These are phyloP conservation scores for Spialia ferax DNA, from an alignment of 2,888 invertebrate genomes.

Conservation along the genomic window DNA sequence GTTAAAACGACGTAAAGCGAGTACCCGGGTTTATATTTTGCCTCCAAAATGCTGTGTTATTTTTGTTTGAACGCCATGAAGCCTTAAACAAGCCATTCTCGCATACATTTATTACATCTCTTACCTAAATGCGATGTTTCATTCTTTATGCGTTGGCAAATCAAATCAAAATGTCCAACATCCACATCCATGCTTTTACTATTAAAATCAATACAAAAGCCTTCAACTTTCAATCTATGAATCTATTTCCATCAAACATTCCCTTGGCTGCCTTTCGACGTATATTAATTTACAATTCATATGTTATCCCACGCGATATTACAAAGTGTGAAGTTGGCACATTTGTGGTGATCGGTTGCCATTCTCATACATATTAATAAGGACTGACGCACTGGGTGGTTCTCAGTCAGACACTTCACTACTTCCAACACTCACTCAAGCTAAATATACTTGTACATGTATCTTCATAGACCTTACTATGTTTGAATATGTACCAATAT, in stretches of 20 bases:
- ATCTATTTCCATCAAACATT: not conserved
- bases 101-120: not conserved
- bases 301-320: slow-evolving; percentile 24
- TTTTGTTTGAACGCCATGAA: slow-evolving; percentile 11
- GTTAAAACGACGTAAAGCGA: slow-evolving; percentile 37
- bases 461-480: no score
- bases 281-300: slow-evolving; percentile 23
- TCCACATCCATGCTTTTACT: not conserved
- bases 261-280: not conserved
- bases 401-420: not conserved
- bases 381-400: slow-evolving; percentile 21
- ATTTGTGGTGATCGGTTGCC: slow-evolving; percentile 14
- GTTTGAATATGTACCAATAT: no score
- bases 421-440: not conserved
- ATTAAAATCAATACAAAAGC: not conserved
- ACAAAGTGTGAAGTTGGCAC: slow-evolving; percentile 33
- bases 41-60: slow-evolving; percentile 15
- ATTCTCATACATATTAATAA: slow-evolving; percentile 24
- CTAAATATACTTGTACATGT: not conserved
- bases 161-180: no score
- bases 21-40: slow-evolving; percentile 29
- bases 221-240: not conserved
- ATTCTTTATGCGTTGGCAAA: no score
- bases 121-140: no score
- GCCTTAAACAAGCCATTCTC: not conserved